Evolutionary conservation across 2,113 vertebrate species (phyloP), one percentile per base, ranked within the genome.

Genomic region (Apteryx mantelli): DNA sequence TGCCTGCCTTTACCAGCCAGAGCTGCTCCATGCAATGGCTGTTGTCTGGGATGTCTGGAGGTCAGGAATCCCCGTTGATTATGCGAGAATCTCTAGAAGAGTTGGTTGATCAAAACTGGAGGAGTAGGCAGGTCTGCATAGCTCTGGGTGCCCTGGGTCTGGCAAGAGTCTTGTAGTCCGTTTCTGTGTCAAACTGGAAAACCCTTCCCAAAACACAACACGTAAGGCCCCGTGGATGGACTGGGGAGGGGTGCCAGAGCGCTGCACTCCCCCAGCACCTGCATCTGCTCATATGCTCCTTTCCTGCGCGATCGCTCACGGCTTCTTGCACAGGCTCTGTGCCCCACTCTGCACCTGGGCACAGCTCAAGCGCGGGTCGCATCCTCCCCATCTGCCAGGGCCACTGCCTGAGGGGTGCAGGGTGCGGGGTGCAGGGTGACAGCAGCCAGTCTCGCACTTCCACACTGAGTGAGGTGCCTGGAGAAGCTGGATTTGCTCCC

Each of bases 1-100:
- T 44, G 66, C 24, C 44, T 2, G 0, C 22, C n/a, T 65, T 82
- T 48, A 19, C 25, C 1, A 0, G 36, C 19, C 1, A 24, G 34
- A 70, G 46, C n/a, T 22, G 34, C 22, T 70, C 46, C 34, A 7
- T 10, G 32, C 9, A 28, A 14, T 26, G 26, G 65, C 65, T 68
- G 26, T 42, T 20, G 24, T n/a, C 34, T 19, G 24, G 18, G 8
- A 18, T 19, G 4, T 71, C 16, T 32, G 34, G 48, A 71, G 48
- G 34, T n/a, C 5, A 36, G 69, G 46, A 36, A 74, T 34, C 30
- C 56, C 56, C 11, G 18, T 34, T 17, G 56, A 34, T 34, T 60
- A 34, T 32, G 56, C 11, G 30, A 32, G 30, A 60, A 34, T 60
- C 12, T 15, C 56, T 34, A 60, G 65, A 38, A 79, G 42, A 81